Evolutionary conservation across 2,888 invertebrate genomes (phyloP).

Genomic region (Polydrusus tereticollis): DNA sequence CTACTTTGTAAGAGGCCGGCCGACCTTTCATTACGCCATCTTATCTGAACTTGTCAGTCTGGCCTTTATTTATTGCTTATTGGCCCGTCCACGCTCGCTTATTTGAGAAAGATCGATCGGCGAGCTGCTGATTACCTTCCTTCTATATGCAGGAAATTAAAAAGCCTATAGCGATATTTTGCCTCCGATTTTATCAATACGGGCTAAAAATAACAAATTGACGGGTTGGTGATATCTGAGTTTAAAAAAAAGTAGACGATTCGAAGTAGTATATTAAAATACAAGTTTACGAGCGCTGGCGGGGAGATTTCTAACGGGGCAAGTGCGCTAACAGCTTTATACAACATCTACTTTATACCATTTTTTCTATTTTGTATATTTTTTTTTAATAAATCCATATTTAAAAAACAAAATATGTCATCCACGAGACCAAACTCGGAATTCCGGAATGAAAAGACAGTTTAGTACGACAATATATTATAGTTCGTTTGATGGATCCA

Average conservation of each 20-base stretch:
- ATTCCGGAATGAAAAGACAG: no score
- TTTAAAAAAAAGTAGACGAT: not conserved
- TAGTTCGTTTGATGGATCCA: no score
- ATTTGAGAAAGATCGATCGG: constrained; percentile 13
- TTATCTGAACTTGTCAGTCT: constrained; percentile 22
- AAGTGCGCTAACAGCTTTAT: no score
- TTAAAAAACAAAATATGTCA: no score
- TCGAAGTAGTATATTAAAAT: not conserved
- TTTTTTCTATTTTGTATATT: no score
- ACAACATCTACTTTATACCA: no score
- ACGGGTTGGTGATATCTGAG: not conserved
- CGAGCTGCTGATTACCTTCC: not conserved
- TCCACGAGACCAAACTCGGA: no score
- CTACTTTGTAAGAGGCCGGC: constrained; percentile 11
- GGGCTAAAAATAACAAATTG: not conserved
- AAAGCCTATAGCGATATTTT: constrained; percentile 1
- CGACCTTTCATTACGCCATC: constrained; percentile 17
- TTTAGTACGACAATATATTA: no score
- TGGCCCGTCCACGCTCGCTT: constrained; percentile 15
- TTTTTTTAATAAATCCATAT: no score
- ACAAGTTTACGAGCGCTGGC: no score
- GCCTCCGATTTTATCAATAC: constrained; percentile 3
- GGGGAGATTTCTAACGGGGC: no score
- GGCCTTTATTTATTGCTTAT: constrained; percentile 21
- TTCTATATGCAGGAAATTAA: constrained; percentile 17